These are phyloP conservation scores for Torymus tubicola DNA, from an alignment of 2,888 invertebrate species.

Conservation along the genomic window DNA sequence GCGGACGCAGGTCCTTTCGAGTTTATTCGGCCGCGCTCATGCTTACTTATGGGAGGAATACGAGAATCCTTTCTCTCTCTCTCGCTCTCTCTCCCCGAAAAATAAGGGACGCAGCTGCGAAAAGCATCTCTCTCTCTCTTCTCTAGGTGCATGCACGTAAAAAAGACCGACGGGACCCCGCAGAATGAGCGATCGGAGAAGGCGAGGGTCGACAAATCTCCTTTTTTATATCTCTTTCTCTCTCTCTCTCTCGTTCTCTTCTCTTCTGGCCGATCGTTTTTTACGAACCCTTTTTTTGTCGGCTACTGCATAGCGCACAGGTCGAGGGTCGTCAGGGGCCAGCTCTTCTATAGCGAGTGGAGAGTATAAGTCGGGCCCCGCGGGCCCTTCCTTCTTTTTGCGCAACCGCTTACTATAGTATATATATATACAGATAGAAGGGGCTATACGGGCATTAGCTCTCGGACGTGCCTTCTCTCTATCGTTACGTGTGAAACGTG, in stretches of 20 bases:
- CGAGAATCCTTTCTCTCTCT: neutral
- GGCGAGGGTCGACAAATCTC: slow-evolving; percentile 66
- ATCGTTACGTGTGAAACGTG: slow-evolving; percentile 18
- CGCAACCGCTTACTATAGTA: slow-evolving; percentile 64
- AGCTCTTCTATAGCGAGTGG: no score
- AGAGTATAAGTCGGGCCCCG: no score
- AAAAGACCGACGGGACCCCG: slow-evolving; percentile 20
- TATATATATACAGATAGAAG: neutral
- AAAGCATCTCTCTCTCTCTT: slow-evolving; percentile 64
- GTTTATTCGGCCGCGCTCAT: slow-evolving; percentile 71
- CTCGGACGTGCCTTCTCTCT: slow-evolving; percentile 45
- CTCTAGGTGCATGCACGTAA: slow-evolving; percentile 46
- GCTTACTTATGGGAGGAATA: no score
- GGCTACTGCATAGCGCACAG: slow-evolving; percentile 34
- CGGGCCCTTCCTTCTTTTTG: slow-evolving; percentile 65
- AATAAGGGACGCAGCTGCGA: slow-evolving; percentile 72
- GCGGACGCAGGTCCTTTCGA: slow-evolving; percentile 72
- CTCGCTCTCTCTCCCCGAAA: slow-evolving; percentile 65
- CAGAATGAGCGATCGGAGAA: neutral
- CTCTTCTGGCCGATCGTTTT: slow-evolving; percentile 74
- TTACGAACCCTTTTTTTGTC: slow-evolving; percentile 74
- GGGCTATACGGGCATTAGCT: neutral
- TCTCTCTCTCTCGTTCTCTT: slow-evolving; percentile 62
- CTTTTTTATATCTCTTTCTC: slow-evolving; percentile 58
- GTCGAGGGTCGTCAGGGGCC: neutral